Base-by-base conservation (phyloP, 1,140 invertebrate genomes). In the Reticulitermes speratus region DNA sequence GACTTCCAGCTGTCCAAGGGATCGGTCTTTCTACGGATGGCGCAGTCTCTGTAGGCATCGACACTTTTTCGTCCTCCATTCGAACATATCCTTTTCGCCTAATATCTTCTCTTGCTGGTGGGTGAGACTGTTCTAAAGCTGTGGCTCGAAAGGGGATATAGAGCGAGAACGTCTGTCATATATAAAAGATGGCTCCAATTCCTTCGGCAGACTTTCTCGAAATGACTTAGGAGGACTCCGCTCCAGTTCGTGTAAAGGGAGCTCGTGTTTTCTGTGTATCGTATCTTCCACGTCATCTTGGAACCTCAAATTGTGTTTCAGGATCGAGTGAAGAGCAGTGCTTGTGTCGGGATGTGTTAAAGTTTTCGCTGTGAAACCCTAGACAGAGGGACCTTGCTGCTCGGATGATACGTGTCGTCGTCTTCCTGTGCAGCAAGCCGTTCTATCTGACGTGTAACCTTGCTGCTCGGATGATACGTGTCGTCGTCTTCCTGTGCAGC, bases 391-490 rank as follows among this genome's bases (percentile, higher is more conserved):
- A 65, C 85, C 87, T 87, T 86, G 48, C 85, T 87, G 85, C 88
- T 44, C 30, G 88, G 88, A 86, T 88, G 88, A 86, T 88, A 89
- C 3, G 88, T 88, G 32, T 88, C 87, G 32, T 88, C 87, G 85
- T 90, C 88, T 21, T 85, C 86, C 45, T 48, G 23, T 25, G 84
- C 86, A 19, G 75, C 55, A 44, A 83, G 45, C 44, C 81, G 44
- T 23, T 86, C 83, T n/a, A 82, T 30, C 32, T 86, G n/a, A 8
- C 55, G 25, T 12, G 82, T 83, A 9, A 23, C 45, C 19, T 87
- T 86, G 48, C 85, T 87, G 85, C 88, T 44, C 30, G 88, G 88
- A 86, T 88, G 88, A 86, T 88, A 89, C 3, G 88, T 88, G 32
- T 88, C 87, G 86, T 88, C 88, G 85, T 90, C 88, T 21, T 85